Conservation (phyloP, 2,113 vertebrate genomes). For the Channa maculata region DNA sequence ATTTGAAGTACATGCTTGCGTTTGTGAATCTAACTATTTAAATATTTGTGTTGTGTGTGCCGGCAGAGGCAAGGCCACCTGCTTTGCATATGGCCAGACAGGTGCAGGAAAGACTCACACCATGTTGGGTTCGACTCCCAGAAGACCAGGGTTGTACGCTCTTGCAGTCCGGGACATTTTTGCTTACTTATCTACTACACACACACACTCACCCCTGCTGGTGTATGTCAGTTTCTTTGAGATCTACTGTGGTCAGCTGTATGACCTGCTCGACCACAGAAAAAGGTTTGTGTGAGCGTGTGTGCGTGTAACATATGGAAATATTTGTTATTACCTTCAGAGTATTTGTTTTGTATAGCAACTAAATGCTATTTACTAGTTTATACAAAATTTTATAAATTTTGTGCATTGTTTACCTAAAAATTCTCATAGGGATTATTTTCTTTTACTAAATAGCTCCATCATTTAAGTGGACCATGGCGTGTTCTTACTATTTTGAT, state of each 20-base stretch:
- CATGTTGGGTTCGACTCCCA: slow-evolving; percentile 89
- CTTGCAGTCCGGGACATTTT: slow-evolving; percentile 92
- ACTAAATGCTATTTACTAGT: too few relatives aligned
- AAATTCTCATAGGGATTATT: too few relatives aligned
- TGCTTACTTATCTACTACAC: slow-evolving; percentile 74
- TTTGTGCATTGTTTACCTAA: too few relatives aligned
- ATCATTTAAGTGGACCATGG: background rate
- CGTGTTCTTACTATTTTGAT: background rate
- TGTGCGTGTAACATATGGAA: slow-evolving; percentile 52
- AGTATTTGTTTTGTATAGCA: too few relatives aligned
- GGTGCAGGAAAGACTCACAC: slow-evolving; percentile 95
- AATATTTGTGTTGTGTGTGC: slow-evolving; percentile 29
- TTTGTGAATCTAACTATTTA: background rate
- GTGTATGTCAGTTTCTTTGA: slow-evolving; percentile 95
- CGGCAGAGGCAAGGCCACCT: slow-evolving; percentile 90
- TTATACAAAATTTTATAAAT: too few relatives aligned
- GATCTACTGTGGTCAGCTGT: slow-evolving; percentile 95
- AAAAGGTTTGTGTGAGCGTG: slow-evolving; percentile 84
- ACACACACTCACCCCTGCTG: slow-evolving; percentile 53
- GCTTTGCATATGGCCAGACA: slow-evolving; percentile 94
- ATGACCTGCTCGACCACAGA: slow-evolving; percentile 90
- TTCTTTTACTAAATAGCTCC: background rate
- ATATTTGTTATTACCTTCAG: too few relatives aligned
- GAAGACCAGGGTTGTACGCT: slow-evolving; percentile 88
- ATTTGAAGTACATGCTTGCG: background rate